These are phyloP conservation scores for Arenaria interpres DNA, from an alignment of 2,113 vertebrate genomes.

Conservation along the genomic window DNA sequence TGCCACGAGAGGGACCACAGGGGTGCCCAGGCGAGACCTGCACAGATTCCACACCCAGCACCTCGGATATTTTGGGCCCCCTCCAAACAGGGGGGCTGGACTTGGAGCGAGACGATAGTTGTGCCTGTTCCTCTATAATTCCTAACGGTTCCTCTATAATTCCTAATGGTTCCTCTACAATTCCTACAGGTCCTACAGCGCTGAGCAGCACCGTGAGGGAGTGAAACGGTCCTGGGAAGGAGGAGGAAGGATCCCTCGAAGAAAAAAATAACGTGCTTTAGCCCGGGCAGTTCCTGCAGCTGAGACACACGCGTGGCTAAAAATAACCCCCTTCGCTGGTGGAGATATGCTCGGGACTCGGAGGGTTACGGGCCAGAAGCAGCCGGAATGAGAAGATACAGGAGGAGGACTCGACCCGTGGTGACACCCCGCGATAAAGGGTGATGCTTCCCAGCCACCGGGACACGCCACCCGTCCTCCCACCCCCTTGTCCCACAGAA, in stretches of 20 bases:
- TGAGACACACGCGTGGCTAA: not conserved
- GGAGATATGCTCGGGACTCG: fast-evolving
- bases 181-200: fast-evolving
- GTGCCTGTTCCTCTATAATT: not conserved
- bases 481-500: fast-evolving
- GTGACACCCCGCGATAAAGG: fast-evolving
- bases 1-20: not conserved
- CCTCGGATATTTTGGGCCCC: not conserved
- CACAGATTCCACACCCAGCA: not conserved
- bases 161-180: fast-evolving
- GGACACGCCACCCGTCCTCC: not conserved
- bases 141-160: fast-evolving
- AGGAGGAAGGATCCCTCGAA: not conserved
- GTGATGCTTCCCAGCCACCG: not conserved
- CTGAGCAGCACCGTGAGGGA: not conserved
- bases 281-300: not conserved
- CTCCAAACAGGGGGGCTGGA: not conserved
- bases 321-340: not conserved
- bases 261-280: not conserved
- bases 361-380: fast-evolving
- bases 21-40: not conserved
- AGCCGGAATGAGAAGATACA: fast-evolving
- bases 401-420: not conserved
- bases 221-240: fast-evolving
- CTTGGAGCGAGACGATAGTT: fast-evolving